Evolutionary conservation across 2,113 vertebrate genomes (phyloP), one percentile per base, ranked within the genome.

Genomic region (Boleophthalmus pectinirostris): DNA sequence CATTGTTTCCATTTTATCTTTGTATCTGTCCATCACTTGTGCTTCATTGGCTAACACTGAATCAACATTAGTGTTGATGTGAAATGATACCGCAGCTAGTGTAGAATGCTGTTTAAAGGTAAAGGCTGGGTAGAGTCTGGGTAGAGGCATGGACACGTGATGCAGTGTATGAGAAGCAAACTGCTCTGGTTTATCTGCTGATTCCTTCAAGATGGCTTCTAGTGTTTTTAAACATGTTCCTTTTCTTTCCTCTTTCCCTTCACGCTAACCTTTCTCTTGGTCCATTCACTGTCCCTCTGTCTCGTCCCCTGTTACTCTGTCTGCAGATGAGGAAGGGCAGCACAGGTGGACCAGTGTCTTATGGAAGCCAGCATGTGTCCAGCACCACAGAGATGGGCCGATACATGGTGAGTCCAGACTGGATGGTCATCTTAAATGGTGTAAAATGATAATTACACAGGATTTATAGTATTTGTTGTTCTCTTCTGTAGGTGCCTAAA

Each of bases 311-410:
- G 14, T 70, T 68, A 38, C 20, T 73, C 25, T 70, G 25, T 72
- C 65, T 78, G 61, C 91, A 99, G 97, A 94, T 96, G 24, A 95
- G 97, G 88, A 98, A 96, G 89, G 97, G 96, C 73, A 91, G 94
- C 0, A 94, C 95, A 13, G 93, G 93, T 0, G 92, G 95, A 85
- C 94, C 95, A 73, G 91, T 93, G 69, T 89, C 95, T 5, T 97
- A 95, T 0, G 95, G 96, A 67, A 94, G 95, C 68, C 94, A 95
- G 0, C 93, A 97, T 87, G 92, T 96, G 43, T 96, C 96, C 3
- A 94, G 94, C 77, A 92, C 95, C 0, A 90, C 94, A 10, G 97
- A 98, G 24, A 90, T 95, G 88, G 93, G 95, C 82, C 93, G 97
- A 87, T 97, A 98, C 76, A 91, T 95, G 95, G 97, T 98, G 92